Evolutionary conservation across 2,113 vertebrate species (phyloP).

Genomic region (Tetraodon nigroviridis): DNA sequence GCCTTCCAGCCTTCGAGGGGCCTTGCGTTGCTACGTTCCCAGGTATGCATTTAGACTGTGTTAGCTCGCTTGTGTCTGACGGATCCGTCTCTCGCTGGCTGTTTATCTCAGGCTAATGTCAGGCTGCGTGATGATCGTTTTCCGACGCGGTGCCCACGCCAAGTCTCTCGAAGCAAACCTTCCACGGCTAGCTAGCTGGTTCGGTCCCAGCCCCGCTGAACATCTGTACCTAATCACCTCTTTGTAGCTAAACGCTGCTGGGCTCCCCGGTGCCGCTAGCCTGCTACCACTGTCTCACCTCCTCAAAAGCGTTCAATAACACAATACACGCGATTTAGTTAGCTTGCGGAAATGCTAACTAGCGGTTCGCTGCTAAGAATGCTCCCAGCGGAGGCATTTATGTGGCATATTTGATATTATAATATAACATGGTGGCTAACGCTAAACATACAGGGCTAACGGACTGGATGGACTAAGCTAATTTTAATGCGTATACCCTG

Average conservation of each 20-base stretch:
- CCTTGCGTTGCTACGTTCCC: constrained; percentile 63
- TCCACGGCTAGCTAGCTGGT: constrained; percentile 59
- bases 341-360: constrained; percentile 42
- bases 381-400: constrained; percentile 30
- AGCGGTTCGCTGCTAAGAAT: constrained; percentile 29
- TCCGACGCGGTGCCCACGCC: constrained; percentile 40
- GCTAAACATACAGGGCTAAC: constrained; percentile 39
- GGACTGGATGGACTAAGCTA: constrained; percentile 35
- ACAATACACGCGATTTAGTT: constrained; percentile 29
- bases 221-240: constrained; percentile 72
- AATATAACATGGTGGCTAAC: constrained; percentile 31
- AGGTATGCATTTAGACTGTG: constrained; percentile 60
- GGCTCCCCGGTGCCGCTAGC: constrained; percentile 36
- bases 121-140: constrained; percentile 36
- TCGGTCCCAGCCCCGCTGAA: constrained; percentile 34
- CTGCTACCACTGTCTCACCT: constrained; percentile 11
- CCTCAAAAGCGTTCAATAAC: background rate
- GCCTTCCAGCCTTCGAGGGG: constrained; percentile 62
- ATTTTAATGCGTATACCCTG: constrained; percentile 53
- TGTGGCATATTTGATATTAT: constrained; percentile 35
- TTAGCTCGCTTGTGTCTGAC: constrained; percentile 48
- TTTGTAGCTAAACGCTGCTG: constrained; percentile 47
- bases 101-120: constrained; percentile 19
- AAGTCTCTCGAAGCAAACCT: constrained; percentile 15
- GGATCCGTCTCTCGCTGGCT: constrained; percentile 18